Base-by-base conservation (phyloP, 2,797 vertebrate genomes). In the Limosa lapponica region DNA sequence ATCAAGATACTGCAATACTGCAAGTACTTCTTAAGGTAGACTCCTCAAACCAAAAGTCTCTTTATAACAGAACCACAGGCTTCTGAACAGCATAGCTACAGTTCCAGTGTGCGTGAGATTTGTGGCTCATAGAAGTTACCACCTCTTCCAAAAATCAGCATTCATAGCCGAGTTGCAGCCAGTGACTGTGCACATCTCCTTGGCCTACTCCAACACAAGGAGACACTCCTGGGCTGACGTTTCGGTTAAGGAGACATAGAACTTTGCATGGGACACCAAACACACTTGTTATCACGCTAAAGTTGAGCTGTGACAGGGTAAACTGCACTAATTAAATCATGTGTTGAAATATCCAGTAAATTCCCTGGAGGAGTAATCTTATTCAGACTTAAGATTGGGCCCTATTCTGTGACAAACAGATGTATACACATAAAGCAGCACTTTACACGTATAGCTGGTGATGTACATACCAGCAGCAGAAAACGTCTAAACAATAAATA, bases 401-500 rank as follows among this genome's bases (percentile, higher is more conserved):
- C 17, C 37, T 46, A 8, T 13, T 23, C 25, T 39, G 16, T 36
- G 30, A 43, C 48, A 89, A 65, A 48, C 11, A 48, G 55, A 43
- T 23, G 5, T 6, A 54, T 4, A 51, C 4, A 37, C 5, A 62
- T 12, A 57, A 62, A 73, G 17, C 2, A 86, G 19, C 17, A 13
- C 8, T 80, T 32, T 24, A 58, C 7, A 62, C 27, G 58, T 55
- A 46, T 4, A 66, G 39, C 8, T 46, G 37, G 16, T 20, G 13
- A 51, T 2, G 2, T 37, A 39, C 7, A 5, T 25, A 48, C 0
- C 0, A 3, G 30, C 22, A 69, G 59, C 41, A 77, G 34, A 6
- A 17, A 17, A 41, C 1, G 3, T 6, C 57, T 75, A 52, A 78
- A 75, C 16, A 86, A 48, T 5, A 82, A 82, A 8, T 34, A 70